Percentiles rank a stretch among this genome's conserved stretches.
These are phyloP conservation scores for Philopedon plagiatum DNA, from an alignment of 2,888 invertebrate genomes.

Conservation along the genomic window DNA sequence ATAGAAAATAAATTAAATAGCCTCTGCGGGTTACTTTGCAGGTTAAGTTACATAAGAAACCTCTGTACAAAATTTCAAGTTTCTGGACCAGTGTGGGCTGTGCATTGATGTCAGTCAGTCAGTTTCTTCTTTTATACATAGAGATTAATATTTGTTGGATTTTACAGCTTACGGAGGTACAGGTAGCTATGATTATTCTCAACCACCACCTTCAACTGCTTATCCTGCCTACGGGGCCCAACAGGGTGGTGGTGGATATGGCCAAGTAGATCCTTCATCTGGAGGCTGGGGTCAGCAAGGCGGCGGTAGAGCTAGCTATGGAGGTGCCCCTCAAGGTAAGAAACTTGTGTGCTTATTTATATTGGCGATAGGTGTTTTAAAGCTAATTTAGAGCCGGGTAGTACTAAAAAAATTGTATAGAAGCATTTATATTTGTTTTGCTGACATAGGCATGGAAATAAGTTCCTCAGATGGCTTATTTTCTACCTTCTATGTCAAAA, in stretches of 20 bases:
- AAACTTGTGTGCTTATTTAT: slow-evolving; percentile 7
- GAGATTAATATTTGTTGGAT: neutral
- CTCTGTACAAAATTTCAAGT: no score
- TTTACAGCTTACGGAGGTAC: slow-evolving; percentile 48
- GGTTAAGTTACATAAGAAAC: no score
- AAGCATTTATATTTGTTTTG: no score
- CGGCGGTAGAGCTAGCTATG: slow-evolving; percentile 45
- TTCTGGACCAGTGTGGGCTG: no score
- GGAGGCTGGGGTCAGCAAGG: slow-evolving; percentile 39
- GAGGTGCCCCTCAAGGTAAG: slow-evolving; percentile 49
- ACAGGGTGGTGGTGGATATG: slow-evolving; percentile 41
- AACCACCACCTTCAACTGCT: slow-evolving; percentile 54
- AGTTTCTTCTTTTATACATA: no score
- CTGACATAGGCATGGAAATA: slow-evolving; percentile 67
- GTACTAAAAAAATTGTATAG: no score
- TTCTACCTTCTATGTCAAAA: slow-evolving; percentile 66
- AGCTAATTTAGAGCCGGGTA: no score
- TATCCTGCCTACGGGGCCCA: slow-evolving; percentile 37
- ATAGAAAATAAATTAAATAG: no score
- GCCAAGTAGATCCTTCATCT: slow-evolving; percentile 29
- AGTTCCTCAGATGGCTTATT: slow-evolving; percentile 53
- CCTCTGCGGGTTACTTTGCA: no score
- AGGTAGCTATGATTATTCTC: slow-evolving; percentile 55
- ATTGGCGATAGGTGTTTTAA: no score
- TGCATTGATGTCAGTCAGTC: no score